These are phyloP conservation scores for Martes martes DNA, from an alignment of 2,113 vertebrate genomes.

Conservation along the genomic window DNA sequence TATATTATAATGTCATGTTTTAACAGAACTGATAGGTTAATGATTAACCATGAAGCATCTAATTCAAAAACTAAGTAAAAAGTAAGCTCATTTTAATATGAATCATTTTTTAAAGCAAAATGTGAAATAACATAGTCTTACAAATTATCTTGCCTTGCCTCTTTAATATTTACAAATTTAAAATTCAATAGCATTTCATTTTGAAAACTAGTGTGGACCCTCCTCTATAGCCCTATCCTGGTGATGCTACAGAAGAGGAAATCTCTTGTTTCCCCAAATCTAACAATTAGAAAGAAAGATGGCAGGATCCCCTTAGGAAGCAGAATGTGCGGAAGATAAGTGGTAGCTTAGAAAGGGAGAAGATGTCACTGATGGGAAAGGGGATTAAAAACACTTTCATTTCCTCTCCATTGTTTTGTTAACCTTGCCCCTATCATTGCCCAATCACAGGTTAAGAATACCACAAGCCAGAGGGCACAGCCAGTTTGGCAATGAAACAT, in stretches of 20 bases:
- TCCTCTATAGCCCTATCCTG: not conserved
- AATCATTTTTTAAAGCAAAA: not conserved
- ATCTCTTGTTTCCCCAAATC: not conserved
- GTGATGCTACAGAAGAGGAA: not conserved
- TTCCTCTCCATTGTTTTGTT: not conserved
- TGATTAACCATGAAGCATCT: not conserved
- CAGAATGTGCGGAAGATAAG: not conserved
- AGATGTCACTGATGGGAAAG: not conserved
- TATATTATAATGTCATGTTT: not conserved
- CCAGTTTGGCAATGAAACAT: not conserved
- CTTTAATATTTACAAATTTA: not conserved
- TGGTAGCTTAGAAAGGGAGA: not conserved
- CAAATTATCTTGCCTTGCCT: not conserved
- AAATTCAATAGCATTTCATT: not conserved
- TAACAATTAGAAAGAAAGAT: not conserved
- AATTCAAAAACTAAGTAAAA: not conserved
- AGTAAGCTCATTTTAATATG: not conserved
- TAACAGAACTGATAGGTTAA: not conserved
- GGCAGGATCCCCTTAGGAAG: not conserved
- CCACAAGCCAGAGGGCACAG: not conserved
- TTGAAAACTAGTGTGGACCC: not conserved
- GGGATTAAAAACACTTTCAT: not conserved
- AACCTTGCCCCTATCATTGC: not conserved
- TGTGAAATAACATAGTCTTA: not conserved
- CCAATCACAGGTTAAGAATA: not conserved